A percentile compares a stretch with the other conserved stretches of the same genome.
Evolutionary conservation across 2,797 vertebrate genomes (phyloP).

Genomic region (Chelon labrosus): DNA sequence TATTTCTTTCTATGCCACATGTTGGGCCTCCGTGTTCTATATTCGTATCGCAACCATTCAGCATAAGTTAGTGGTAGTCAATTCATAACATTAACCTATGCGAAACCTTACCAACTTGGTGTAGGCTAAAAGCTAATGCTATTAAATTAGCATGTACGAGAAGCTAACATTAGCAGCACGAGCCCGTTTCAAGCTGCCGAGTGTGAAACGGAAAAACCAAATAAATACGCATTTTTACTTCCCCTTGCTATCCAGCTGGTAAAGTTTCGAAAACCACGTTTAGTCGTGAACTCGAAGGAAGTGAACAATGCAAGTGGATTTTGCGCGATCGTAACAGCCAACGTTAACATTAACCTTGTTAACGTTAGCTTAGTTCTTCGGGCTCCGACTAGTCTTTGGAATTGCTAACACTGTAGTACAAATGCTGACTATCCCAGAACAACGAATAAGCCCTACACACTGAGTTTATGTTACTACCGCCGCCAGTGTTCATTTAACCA

Average conservation of each 20-base stretch:
- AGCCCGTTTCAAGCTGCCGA: conserved; percentile 22
- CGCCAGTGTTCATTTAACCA: rapidly evolving
- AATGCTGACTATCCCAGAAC: background rate
- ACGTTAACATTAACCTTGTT: conserved; percentile 67
- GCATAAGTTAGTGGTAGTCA: too few relatives aligned
- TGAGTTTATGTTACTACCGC: rapidly evolving
- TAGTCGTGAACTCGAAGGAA: conserved; percentile 7
- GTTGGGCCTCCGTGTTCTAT: rapidly evolving
- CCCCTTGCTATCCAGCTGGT: rapidly evolving
- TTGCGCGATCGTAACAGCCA: conserved; percentile 42
- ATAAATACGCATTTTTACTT: rapidly evolving
- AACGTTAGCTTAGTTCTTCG: conserved; percentile 63
- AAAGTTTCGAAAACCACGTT: rapidly evolving
- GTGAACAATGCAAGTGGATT: conserved; percentile 22
- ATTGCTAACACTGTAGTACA: conserved; percentile 32
- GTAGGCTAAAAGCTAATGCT: conserved; percentile 42
- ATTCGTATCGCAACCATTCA: rapidly evolving
- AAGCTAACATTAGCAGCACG: conserved; percentile 58
- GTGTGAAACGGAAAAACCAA: conserved; percentile 11
- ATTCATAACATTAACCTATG: conserved; percentile 2
- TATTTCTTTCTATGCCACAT: too few relatives aligned
- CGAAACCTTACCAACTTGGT: conserved; percentile 6
- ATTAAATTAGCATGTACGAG: conserved; percentile 31
- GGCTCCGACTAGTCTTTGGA: conserved; percentile 65
- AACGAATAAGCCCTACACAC: background rate